phyloP scores from a whole-genome alignment of 2,888 invertebrate species.

The Papilio demoleus region DNA sequence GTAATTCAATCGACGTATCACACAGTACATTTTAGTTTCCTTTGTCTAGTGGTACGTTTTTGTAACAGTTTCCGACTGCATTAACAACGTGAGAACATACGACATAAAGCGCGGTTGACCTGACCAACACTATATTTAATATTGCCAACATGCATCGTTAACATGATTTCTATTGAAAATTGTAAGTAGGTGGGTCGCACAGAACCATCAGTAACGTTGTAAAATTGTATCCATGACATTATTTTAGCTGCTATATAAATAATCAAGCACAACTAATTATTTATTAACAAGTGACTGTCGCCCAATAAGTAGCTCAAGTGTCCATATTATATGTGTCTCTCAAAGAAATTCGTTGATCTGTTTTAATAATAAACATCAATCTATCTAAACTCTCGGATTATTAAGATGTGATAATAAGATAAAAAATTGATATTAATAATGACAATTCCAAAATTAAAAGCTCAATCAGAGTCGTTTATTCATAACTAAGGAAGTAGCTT shows the following conservation, averaged over 20 bases:
- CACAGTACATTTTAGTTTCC: conserved; percentile 70
- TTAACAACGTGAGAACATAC: conserved; percentile 78
- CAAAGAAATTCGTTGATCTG: too few relatives aligned
- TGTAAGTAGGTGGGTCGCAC: not conserved
- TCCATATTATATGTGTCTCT: too few relatives aligned
- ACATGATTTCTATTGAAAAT: conserved; percentile 40
- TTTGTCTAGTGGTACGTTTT: conserved; percentile 77
- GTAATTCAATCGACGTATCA: conserved; percentile 56
- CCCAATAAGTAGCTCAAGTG: too few relatives aligned
- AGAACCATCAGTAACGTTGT: conserved; percentile 12
- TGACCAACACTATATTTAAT: conserved; percentile 65
- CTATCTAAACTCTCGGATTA: too few relatives aligned
- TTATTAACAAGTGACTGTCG: too few relatives aligned
- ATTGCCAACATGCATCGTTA: conserved; percentile 47
- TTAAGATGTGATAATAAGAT: too few relatives aligned
- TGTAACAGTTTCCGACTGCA: conserved; percentile 77
- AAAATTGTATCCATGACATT: not conserved
- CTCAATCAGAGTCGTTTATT: too few relatives aligned
- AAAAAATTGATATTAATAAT: too few relatives aligned
- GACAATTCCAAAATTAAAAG: too few relatives aligned
- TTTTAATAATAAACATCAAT: too few relatives aligned
- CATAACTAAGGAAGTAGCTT: too few relatives aligned
- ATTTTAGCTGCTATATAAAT: not conserved
- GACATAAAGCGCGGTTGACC: conserved; percentile 56
- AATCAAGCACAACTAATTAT: too few relatives aligned